Percentiles rank a stretch among this genome's conserved stretches.
Conservation (phyloP, 2,797 vertebrate species). For the Sebastes cheni region DNA sequence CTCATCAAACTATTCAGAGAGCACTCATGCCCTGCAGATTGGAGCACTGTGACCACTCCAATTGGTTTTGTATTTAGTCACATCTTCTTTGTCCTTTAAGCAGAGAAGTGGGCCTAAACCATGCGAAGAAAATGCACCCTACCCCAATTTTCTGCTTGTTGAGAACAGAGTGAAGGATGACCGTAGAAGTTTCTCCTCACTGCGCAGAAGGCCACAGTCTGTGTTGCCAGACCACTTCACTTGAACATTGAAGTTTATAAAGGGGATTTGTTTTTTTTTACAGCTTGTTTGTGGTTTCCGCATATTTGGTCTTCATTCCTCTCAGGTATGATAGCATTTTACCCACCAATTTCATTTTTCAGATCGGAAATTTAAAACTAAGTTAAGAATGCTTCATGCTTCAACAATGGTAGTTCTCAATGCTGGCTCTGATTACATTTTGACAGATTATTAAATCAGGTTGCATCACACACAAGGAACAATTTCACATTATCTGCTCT, state of each 20-base stretch:
- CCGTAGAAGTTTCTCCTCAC: conserved; percentile 5
- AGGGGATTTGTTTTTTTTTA: background rate
- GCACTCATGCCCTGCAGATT: conserved; percentile 26
- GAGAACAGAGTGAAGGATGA: conserved; percentile 51
- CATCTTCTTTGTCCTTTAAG: conserved; percentile 46
- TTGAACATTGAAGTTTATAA: background rate
- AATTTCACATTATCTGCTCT: background rate
- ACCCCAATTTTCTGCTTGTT: conserved; percentile 50
- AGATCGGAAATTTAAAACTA: background rate
- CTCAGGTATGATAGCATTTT: background rate
- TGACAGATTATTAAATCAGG: background rate
- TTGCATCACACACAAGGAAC: background rate
- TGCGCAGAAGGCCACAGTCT: background rate
- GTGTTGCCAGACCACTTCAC: background rate
- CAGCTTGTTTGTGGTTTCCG: background rate
- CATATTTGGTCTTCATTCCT: background rate
- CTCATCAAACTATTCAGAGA: conserved; percentile 29
- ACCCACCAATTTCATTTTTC: background rate
- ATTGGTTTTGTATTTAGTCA: conserved; percentile 51
- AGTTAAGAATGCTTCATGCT: background rate
- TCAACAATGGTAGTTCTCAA: background rate
- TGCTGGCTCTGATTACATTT: background rate
- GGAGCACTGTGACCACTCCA: conserved; percentile 38
- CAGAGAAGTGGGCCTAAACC: conserved; percentile 41
- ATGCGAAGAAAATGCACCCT: conserved; percentile 43